Base-by-base conservation (phyloP, 2,113 vertebrate species). In the Recurvirostra avosetta region DNA sequence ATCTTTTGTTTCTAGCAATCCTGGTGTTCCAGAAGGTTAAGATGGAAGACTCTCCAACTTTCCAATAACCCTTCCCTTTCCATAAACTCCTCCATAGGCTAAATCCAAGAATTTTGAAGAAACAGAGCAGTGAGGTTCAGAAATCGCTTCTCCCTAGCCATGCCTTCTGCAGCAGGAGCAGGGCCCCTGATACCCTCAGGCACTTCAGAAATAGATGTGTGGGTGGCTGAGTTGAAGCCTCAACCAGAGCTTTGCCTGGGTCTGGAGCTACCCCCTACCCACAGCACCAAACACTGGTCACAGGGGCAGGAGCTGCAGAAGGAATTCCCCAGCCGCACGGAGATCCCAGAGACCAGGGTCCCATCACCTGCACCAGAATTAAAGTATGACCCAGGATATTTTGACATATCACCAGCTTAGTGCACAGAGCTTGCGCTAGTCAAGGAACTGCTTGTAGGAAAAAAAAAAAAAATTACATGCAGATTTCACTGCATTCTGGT, bases 381-480 rank as follows among this genome's bases (percentile, higher is more conserved):
- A 50, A 74, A 32, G 3, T 27, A 77, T 26, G 26, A 62, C 15
- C 15, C 38, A 16, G 21, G 32, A 8, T 23, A n/a, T 40, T 32
- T 66, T 1, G 10, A 6, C 11, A 20, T 5, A 11, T 36, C 16
- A 25, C 26, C 50, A 45, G 25, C 30, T 34, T 19, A 65, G 5
- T 10, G n/a, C 52, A 59, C 29, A 47, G 50, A 79, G 18, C 14
- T 68, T 41, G 62, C 2, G 3, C 43, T 47, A 38, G 34, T 34
- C 41, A 81, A 71, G 38, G 27, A 81, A 50, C 15, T 9, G 4
- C 21, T 6, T 21, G 29, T 2, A 70, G 40, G 12, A 27, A 45
- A 52, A 26, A 10, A 49, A 13, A 10, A 43, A 13, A 14, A 3
- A 20, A 36, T 40, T 61, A 32, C 4, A 25, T 0, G 1, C 14